These are phyloP conservation scores for Diceros bicornis DNA, from an alignment of 2,797 vertebrate species.

Conservation along the genomic window DNA sequence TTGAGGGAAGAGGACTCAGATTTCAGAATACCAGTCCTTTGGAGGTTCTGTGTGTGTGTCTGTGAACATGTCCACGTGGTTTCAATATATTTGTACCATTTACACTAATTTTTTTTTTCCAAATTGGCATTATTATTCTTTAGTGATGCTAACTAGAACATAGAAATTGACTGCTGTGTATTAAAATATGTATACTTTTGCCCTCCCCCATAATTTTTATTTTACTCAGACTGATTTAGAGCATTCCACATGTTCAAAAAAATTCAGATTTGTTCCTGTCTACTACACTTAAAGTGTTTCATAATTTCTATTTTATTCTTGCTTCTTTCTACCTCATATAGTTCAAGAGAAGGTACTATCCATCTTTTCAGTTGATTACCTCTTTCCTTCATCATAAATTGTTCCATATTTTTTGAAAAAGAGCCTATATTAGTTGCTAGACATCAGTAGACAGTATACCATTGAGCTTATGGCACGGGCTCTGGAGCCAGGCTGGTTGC, in stretches of 20 bases:
- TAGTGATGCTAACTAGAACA: not conserved
- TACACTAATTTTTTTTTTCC: not conserved
- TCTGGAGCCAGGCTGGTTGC: not conserved
- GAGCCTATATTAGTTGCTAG: not conserved
- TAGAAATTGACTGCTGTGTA: not conserved
- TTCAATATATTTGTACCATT: not conserved
- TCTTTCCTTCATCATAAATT: slow-evolving; percentile 48
- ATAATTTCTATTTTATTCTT: slow-evolving; percentile 64
- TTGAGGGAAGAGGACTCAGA: not conserved
- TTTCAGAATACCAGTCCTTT: not conserved
- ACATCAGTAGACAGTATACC: not conserved
- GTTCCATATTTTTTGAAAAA: not conserved
- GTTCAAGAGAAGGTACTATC: slow-evolving; percentile 23
- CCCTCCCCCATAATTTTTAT: not conserved
- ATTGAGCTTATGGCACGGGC: rapidly evolving
- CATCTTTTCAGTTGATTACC: slow-evolving; percentile 57
- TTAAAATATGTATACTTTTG: not conserved
- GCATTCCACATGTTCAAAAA: not conserved
- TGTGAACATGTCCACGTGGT: not conserved
- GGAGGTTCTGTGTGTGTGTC: not conserved
- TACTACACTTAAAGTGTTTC: slow-evolving; percentile 31
- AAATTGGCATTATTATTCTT: not conserved
- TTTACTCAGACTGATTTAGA: slow-evolving; percentile 41
- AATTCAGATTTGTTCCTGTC: slow-evolving; percentile 57
- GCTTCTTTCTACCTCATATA: slow-evolving; percentile 62